Percentiles rank a stretch among this genome's conserved stretches.
These are phyloP conservation scores for Eriocheir sinensis DNA, from an alignment of 1,140 invertebrate genomes.

Conservation along the genomic window DNA sequence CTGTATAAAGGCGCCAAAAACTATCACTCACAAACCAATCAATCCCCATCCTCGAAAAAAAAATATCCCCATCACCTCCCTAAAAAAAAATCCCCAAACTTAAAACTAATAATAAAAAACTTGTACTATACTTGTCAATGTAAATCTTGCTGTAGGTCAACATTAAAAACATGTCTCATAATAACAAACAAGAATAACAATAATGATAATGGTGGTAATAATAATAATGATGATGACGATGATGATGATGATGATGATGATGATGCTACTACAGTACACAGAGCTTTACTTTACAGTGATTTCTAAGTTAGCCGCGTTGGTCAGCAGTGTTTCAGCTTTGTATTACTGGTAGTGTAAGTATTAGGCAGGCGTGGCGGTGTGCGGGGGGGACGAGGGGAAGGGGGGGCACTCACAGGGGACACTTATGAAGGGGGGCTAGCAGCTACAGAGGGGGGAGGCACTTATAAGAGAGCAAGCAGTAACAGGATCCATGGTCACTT, in stretches of 20 bases:
- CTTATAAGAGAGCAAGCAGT: no score
- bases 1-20: background rate
- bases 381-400: background rate
- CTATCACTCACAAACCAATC: background rate
- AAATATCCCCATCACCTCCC: background rate
- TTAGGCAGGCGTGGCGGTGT: background rate
- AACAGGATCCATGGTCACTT: no score
- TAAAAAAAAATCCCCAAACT: background rate
- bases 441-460: no score
- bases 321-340: background rate
- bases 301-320: background rate
- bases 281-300: background rate
- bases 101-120: background rate
- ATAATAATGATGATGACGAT: background rate
- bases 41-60: background rate
- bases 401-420: no score
- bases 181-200: no score
- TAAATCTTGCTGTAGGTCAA: constrained; percentile 2
- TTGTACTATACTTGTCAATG: constrained; percentile 17
- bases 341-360: background rate
- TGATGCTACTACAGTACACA: background rate
- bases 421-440: no score
- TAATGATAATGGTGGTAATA: no score
- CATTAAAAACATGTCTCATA: no score
- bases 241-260: background rate